phyloP scores from a whole-genome alignment of 1,140 invertebrate genomes.

The Drosophila takahashii region DNA sequence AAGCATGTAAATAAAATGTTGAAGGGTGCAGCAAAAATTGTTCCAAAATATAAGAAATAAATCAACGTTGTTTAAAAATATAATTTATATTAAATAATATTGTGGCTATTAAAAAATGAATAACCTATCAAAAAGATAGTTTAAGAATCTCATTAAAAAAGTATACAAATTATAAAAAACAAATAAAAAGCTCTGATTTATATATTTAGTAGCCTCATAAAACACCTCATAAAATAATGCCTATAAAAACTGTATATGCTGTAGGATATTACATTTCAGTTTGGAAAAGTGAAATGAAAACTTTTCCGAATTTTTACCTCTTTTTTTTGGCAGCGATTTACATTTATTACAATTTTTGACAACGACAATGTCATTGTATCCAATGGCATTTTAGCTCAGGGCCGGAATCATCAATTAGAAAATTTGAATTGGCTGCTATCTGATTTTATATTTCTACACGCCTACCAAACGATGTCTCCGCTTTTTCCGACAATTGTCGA shows the following conservation, averaged over 20 bases:
- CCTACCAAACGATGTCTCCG: constrained; percentile 15
- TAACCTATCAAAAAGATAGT: too few species aligned
- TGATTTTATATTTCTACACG: constrained; percentile 6
- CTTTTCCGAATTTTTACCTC: too few species aligned
- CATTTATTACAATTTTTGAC: background rate
- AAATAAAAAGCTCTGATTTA: too few species aligned
- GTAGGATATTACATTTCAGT: background rate
- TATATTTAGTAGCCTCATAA: too few species aligned
- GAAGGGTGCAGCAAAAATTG: background rate
- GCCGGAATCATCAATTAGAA: background rate
- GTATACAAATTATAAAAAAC: too few species aligned
- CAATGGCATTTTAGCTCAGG: background rate
- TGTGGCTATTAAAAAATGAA: too few species aligned
- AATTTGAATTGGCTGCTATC: constrained; percentile 4
- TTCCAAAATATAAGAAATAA: background rate
- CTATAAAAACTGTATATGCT: too few species aligned
- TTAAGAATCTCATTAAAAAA: too few species aligned
- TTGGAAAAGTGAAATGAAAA: too few species aligned
- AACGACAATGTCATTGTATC: background rate
- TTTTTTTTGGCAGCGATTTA: too few species aligned
- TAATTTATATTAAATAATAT: too few species aligned
- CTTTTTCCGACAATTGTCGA: constrained; percentile 42
- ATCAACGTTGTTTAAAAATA: background rate
- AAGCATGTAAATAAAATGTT: background rate
- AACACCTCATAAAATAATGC: too few species aligned